Base-by-base conservation (phyloP, 2,797 vertebrate genomes). In the Chromis chromis region DNA sequence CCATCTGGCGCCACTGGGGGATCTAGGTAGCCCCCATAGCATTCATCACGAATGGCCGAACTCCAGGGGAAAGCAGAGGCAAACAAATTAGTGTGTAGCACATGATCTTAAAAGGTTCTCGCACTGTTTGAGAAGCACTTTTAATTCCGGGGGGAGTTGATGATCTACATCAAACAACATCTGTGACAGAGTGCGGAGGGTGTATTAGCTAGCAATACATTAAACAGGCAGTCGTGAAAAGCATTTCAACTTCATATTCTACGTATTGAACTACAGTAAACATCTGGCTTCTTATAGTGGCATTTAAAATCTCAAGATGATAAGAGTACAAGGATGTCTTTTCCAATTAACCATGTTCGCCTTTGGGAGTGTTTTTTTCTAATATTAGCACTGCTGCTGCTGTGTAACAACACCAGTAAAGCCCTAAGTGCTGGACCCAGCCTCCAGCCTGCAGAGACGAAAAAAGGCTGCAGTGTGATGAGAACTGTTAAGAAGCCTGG, bases 1-100 rank as follows among this genome's bases (percentile, higher is more conserved):
- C 74, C 87, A 91, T 88, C 86, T 90, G 89, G 75, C 33, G 50
- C 57, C 74, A 50, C 44, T 49, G 31, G 86, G 25, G 81, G 82
- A 83, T 60, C 76, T 58, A 2, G 27, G 49, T 64, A 50, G 40
- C 67, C 56, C 59, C 25, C 14, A 19, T 63, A 69, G 78, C 56
- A 40, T 82, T 79, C 49, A 78, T 69, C 52, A 54, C 28, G 17
- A 82, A 61, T 40, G 59, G 64, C 61, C 27, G 16, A 85, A 69
- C 72, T 79, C 80, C 0, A 21, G 69, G 74, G 69, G 78, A 13
- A 33, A 24, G 57, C 14, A 36, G 54, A 60, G n/a, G 31, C 25
- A 4, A 25, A 25, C 59, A 84, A 82, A 87, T 87, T 78, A 82
- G 84, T 70, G 78, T 88, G 76, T 69, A 69, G 71, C 59, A 50